Base-by-base conservation (phyloP, 2,888 invertebrate genomes). In the Cactoblastis cactorum region DNA sequence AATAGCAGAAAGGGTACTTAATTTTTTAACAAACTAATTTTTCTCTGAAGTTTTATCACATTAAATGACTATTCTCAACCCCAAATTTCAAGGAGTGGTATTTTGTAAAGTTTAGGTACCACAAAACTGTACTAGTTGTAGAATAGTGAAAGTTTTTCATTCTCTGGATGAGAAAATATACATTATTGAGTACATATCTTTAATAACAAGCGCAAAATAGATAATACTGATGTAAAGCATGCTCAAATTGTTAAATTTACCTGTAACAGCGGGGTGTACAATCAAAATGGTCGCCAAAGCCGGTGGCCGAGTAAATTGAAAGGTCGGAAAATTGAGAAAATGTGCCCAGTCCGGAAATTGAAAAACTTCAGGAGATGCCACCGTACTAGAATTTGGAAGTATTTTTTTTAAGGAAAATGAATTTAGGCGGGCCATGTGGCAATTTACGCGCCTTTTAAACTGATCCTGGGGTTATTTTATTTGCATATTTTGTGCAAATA, bases 291-390 rank as follows among this genome's bases (percentile, higher is more conserved):
- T 77, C 69, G 74, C 67, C 69, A 77, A 76, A 80, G 77, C 78
- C 71, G 74, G 74, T 82, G 77, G 80, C 79, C 74, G 73, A 80
- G 82, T 77, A 76, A 54, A 57, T 53, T 83, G 82, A 78, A 72
- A 78, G 76, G 78, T 76, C 66, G 71, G 74, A 69, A 82, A 79
- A 84, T 82, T 81, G 80, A 74, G 78, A 80, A 76, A 83, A 80
- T 77, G 77, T 77, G 71, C 75, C 71, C 69, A 69, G 77, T 69
- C 80, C 84, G 87, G 88, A 86, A 86, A 88, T 87, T 87, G 86
- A 85, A 87, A 88, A 88, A 86, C 79, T 88, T 86, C 76, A 79
- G 68, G 69, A 60, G 61, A 61, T 60, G 59, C 60, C 58, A 19
- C 61, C 68, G 68, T 69, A 78, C 73, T 78, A 78, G 73, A 77